These are phyloP conservation scores for Baryphthengus martii DNA, from an alignment of 2,113 vertebrate genomes.

Conservation along the genomic window DNA sequence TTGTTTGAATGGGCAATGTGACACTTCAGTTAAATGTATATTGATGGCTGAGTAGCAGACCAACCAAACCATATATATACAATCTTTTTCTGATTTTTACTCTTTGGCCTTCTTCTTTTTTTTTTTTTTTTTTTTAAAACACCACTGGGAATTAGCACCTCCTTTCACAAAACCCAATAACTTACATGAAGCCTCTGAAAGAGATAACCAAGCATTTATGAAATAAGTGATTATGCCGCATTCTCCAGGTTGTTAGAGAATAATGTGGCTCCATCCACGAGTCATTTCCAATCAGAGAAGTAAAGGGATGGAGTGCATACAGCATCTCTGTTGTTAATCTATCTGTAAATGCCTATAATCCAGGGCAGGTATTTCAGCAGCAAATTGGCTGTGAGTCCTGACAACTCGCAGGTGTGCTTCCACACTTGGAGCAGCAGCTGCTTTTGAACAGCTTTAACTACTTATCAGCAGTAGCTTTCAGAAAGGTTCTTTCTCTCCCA, in stretches of 20 bases:
- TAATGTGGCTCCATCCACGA: not conserved
- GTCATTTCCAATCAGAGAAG: not conserved
- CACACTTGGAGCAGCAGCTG: not conserved
- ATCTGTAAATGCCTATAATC: not conserved
- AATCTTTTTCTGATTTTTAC: not conserved
- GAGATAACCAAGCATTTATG: not conserved
- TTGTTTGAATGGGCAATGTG: not conserved
- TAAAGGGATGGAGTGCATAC: not conserved
- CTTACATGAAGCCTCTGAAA: not conserved
- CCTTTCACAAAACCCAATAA: not conserved
- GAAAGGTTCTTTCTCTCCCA: not conserved
- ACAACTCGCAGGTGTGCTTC: not conserved
- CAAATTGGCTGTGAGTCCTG: not conserved
- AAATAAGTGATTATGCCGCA: not conserved
- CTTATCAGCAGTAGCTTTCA: not conserved
- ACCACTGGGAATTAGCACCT: not conserved
- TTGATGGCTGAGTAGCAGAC: not conserved
- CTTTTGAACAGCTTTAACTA: not conserved
- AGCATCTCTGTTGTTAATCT: not conserved
- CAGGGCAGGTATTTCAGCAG: not conserved
- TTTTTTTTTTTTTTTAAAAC: not conserved
- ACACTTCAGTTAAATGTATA: constrained; percentile 31
- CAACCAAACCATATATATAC: not conserved
- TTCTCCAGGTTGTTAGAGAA: not conserved
- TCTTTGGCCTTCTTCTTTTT: accelerated